Evolutionary conservation across 2,888 invertebrate species (phyloP), one percentile per base, ranked within the genome.

Genomic region (Muschampia plurimacula): DNA sequence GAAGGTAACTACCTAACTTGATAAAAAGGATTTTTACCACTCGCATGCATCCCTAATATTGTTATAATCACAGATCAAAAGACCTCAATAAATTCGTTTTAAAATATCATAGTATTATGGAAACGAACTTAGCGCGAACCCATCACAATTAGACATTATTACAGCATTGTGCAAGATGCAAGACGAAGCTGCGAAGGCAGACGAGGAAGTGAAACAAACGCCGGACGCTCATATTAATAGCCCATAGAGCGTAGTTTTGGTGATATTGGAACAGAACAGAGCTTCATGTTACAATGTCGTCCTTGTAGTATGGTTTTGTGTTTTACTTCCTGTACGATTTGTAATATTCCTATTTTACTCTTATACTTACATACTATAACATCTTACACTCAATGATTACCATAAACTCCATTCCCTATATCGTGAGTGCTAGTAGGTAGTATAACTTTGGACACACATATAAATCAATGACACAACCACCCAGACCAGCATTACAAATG

Each of bases 131-230:
- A 81, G 81, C 86, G 85, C 87, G 86, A 86, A 87, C 85, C 84
- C 87, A 85, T 88, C 89, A 88, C 88, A 89, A 85, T 85, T 86
- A 88, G 88, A 90, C 89, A 86, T 92, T 91, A 92, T 90, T 88
- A 86, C 87, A 86, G 89, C 86, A 91, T 93, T 92, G 92, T 92
- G 49, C 49, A 49, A 49, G 49, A n/a, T n/a, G n/a, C n/a, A n/a
- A 84, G 80, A 81, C 80, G 88, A 88, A 91, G 88, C 84, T 84
- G 3, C 82, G 79, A 44, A 44, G 44, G 49, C 13, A 49, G 81
- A 90, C 87, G 79, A 88, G 93, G 93, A 93, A 93, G 89, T 85
- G 79, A 86, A 86, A 93, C 93, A 93, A 93, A 93, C 87, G 86
- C 87, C 93, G 93, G 93, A 93, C 85, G 87, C 85, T 77, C 81